Base-by-base conservation (phyloP, 2,888 invertebrate genomes). In the Macaria liturata region DNA sequence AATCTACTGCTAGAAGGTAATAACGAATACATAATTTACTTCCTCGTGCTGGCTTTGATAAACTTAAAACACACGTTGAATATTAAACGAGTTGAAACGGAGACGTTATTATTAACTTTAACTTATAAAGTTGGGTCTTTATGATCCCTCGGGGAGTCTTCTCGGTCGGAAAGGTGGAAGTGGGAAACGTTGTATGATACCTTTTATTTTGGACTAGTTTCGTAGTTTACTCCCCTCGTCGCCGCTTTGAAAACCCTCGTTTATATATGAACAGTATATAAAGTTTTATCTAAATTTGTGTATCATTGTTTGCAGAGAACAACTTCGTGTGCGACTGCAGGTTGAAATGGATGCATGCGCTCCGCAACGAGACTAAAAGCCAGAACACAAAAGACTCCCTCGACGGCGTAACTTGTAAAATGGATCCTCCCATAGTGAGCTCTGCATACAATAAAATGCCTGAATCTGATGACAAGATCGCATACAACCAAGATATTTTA, bases 291-390 rank as follows among this genome's bases (percentile, higher is more conserved):
- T 59, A 58, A 56, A 52, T 52, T 48, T 51, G 62, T 42, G 60
- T 56, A 1, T 74, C 71, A 71, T 73, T 76, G 69, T 79, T 93
- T 92, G 51, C 95, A 97, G 97, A 95, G 74, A 97, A 97, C 90
- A 94, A 94, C 81, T 95, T 97, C 86, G 93, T 94, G 71, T 97
- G 97, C 88, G 96, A 97, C 92, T 97, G 97, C 83, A 94, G 95
- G 67, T 89, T 97, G 69, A 94, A 94, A 69, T 97, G 97, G 97
- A 94, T 97, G 88, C 95, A 95, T 86, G 92, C 92, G 47, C 88
- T 97, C 61, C 93, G 94, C 62, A 95, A 95, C 83, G 95, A 96
- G 69, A 96, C 97, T 66, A 94, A 94, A 81, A 96, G 95, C 80
- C 91, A 92, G 69, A 93, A 94, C 72, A 93, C 96, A 65, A 94